phyloP scores from a whole-genome alignment of 2,888 invertebrate genomes.

The Lymantria dispar region DNA sequence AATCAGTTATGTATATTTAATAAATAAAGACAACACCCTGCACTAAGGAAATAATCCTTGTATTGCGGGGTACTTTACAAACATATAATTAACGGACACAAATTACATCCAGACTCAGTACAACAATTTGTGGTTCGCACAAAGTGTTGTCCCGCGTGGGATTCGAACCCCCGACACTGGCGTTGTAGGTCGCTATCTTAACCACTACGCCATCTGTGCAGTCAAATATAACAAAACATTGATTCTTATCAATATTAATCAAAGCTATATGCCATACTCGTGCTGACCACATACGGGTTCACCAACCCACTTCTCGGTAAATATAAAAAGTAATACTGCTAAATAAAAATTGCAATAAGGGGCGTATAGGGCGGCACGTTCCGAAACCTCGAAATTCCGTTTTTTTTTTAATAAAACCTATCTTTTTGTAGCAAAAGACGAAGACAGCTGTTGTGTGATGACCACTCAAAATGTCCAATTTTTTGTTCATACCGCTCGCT shows the following conservation, averaged over 20 bases:
- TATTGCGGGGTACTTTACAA: too few species aligned
- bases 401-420: slow-evolving; percentile 30
- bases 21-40: too few species aligned
- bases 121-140: too few species aligned
- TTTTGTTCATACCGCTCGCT: slow-evolving; percentile 44
- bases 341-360: slow-evolving; percentile 49
- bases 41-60: too few species aligned
- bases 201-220: too few species aligned
- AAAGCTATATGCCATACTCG: slow-evolving; percentile 39
- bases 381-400: slow-evolving; percentile 53
- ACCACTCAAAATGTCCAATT: slow-evolving; percentile 66
- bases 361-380: slow-evolving; percentile 76
- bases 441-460: slow-evolving; percentile 73
- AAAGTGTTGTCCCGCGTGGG: too few species aligned
- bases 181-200: too few species aligned
- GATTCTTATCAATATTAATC: slow-evolving; percentile 16
- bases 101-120: too few species aligned
- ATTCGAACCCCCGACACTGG: too few species aligned
- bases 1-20: too few species aligned
- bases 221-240: too few species aligned
- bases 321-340: slow-evolving; percentile 58
- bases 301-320: slow-evolving; percentile 37
- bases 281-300: slow-evolving; percentile 45
- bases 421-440: slow-evolving; percentile 32
- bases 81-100: too few species aligned